These are phyloP conservation scores for Drymonia ruficornis DNA, from an alignment of 2,888 invertebrate genomes.

Conservation along the genomic window DNA sequence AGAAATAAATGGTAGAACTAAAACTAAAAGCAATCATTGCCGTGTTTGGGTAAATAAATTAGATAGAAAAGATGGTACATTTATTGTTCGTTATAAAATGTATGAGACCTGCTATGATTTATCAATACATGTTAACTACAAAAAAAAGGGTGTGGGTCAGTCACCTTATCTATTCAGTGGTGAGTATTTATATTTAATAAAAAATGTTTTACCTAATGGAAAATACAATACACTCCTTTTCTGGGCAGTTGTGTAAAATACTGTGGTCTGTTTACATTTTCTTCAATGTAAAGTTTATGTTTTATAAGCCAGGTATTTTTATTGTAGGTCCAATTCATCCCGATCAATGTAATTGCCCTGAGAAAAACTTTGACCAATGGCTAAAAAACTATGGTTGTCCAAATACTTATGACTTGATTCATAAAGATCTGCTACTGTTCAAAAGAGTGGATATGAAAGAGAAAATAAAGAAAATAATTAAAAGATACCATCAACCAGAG, in stretches of 20 bases:
- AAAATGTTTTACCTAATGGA: no score
- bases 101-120: constrained; percentile 90
- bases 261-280: no score
- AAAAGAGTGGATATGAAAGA: constrained; percentile 88
- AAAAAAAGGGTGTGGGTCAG: constrained; percentile 85
- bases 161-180: constrained; percentile 88
- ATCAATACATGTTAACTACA: constrained; percentile 87
- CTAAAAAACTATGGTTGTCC: constrained; percentile 87
- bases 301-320: no score
- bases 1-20: constrained; percentile 85
- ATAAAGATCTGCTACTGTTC: constrained; percentile 89
- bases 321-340: constrained; percentile 88
- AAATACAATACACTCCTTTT: no score
- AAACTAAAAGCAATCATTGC: constrained; percentile 83
- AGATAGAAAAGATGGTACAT: constrained; percentile 93
- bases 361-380: constrained; percentile 86
- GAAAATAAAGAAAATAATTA: constrained; percentile 86
- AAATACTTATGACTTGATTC: constrained; percentile 87
- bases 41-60: constrained; percentile 90
- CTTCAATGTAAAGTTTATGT: no score
- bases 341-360: constrained; percentile 94
- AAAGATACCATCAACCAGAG: constrained; percentile 90
- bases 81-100: constrained; percentile 92
- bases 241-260: no score
- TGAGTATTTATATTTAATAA: constrained; percentile 48